These are phyloP conservation scores for Rhinichthys klamathensis DNA, from an alignment of 2,113 vertebrate genomes.

Conservation along the genomic window DNA sequence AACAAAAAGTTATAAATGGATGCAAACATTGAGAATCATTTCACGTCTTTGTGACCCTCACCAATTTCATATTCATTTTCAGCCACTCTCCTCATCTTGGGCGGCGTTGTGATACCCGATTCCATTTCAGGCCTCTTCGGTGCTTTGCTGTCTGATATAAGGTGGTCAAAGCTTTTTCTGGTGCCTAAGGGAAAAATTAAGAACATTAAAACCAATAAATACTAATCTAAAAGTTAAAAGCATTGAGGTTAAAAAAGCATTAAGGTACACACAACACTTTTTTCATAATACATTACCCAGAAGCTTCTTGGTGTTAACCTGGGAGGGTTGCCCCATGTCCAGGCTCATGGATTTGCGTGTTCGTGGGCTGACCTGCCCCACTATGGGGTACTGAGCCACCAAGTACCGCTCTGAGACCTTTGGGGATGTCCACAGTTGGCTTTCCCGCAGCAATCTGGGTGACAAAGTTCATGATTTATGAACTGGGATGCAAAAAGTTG, in stretches of 20 bases:
- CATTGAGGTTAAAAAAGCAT: neutral
- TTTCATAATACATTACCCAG: slow-evolving; percentile 76
- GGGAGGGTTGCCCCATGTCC: slow-evolving; percentile 98
- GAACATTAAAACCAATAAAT: neutral
- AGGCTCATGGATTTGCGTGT: slow-evolving; percentile 98
- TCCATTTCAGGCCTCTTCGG: slow-evolving; percentile 98
- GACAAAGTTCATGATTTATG: slow-evolving; percentile 34
- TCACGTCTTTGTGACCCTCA: slow-evolving; percentile 65
- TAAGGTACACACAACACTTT: neutral
- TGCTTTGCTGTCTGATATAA: slow-evolving; percentile 97
- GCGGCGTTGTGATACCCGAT: slow-evolving; percentile 95
- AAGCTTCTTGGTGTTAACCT: slow-evolving; percentile 95
- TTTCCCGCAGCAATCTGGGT: slow-evolving; percentile 87
- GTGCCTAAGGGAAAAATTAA: slow-evolving; percentile 78
- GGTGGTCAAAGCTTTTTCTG: slow-evolving; percentile 98
- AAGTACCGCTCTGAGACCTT: slow-evolving; percentile 92
- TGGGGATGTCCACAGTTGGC: slow-evolving; percentile 91
- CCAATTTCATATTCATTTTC: slow-evolving; percentile 97
- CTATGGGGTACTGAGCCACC: slow-evolving; percentile 85
- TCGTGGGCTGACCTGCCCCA: slow-evolving; percentile 93
- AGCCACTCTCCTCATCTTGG: slow-evolving; percentile 97
- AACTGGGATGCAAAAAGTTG: neutral
- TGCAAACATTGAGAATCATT: neutral
- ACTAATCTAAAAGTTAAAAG: neutral
- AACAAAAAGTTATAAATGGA: neutral